Evolutionary conservation across 1,140 invertebrate genomes (phyloP), one percentile per base, ranked within the genome.

Genomic region (Drosophila hydei): DNA sequence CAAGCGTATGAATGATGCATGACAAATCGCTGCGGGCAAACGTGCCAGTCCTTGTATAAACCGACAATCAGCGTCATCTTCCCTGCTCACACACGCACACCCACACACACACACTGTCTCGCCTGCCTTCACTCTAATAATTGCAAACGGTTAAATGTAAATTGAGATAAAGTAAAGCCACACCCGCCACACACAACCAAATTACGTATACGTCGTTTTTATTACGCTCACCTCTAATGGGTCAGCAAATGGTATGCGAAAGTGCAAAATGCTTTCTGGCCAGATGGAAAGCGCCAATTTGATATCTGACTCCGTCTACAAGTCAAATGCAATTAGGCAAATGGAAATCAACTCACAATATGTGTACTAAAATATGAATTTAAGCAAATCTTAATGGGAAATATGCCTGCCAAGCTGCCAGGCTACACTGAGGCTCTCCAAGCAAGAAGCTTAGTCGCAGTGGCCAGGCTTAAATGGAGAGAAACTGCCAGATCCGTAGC

Each of bases 1-100:
- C 70, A 62, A 76, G 75, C 75, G 68, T 54, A 83, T 87, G 72
- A 87, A 87, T 81, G 78, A 88, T 87, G 83, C 83, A 87, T 83
- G 83, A 76, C 56, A 59, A 72, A 77, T 68, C 63, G 70, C 50
- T 60, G 47, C 50, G 62, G 36, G 16, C 18, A 42, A 27, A 36
- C 55, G 42, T 38, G 58, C 52, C 72, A 27, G 65, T 36, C 47
- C 14, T 23, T 40, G 56, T 45, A 21, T 21, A 27, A 54, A 40
- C 43, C 38, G 21, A 40, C 45, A 58, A 36, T 30, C 60, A 33
- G 19, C 42, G 50, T n/a, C n/a, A 14, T 0, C 3, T 11, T 9
- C 30, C 27, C 8, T 21, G 0, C 11, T 0, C 19, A 12, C 11
- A 18, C 42, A 16, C 38, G 1, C 38, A 42, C 16, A n/a, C 27